Evolutionary conservation across 1,140 invertebrate genomes (phyloP), one percentile per base, ranked within the genome.

Genomic region (Matsumurasca onukii): DNA sequence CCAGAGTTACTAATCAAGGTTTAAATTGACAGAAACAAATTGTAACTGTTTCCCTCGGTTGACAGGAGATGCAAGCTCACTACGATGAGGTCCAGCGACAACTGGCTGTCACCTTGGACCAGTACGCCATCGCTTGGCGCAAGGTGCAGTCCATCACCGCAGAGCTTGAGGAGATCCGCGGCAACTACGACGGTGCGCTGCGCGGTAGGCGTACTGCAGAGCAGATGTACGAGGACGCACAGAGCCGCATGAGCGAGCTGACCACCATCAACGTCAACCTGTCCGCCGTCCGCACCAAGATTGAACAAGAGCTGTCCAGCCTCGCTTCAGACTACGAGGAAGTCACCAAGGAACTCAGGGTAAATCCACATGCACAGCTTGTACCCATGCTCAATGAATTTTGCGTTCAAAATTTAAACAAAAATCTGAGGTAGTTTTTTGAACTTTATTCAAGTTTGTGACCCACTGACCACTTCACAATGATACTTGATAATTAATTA

Each of bases 41-140:
- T n/a, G n/a, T n/a, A n/a, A n/a, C n/a, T n/a, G n/a, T 52, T 52
- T 52, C 9, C 49, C 12, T 5, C 20, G 13, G 12, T 52, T 68
- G 73, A 67, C 81, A 93, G 91, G 94, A 97, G 85, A 83, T 97
- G 74, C 92, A 93, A 85, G 88, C 91, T 75, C 93, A 96, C 79
- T 97, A 97, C 81, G 94, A 97, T 77, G 94, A 97, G 80, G 85
- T 94, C 63, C 94, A 97, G 81, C 89, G 95, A 75, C 95, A 98
- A 82, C 82, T 98, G 76, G 93, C 96, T 81, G 92, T 95, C 74
- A 95, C 94, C 65, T 84, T 98, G 70, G 96, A 98, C 82, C 93
- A 96, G 81, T 88, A 93, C 73, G 92, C 92, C 76, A 90, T 96
- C 72, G 91, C 93, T 75, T 93, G 95, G 80, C 90, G 95, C 76